These are phyloP conservation scores for Carassius carassius DNA, from an alignment of 2,113 vertebrate genomes.

Conservation along the genomic window DNA sequence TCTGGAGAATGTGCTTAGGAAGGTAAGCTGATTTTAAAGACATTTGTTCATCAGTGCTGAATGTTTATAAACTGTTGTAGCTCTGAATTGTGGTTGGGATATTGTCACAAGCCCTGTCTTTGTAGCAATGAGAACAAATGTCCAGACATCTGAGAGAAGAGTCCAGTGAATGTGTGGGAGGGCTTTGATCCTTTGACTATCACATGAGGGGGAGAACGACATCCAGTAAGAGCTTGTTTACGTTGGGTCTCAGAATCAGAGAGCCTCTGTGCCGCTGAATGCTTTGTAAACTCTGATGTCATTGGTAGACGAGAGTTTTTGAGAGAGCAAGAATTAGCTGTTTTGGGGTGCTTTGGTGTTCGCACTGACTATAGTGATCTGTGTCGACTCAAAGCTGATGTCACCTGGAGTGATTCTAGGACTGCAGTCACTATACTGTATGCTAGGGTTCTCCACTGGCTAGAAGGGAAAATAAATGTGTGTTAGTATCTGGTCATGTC, in stretches of 20 bases:
- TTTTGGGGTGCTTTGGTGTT: not conserved
- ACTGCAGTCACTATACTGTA: not conserved
- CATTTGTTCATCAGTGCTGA: not conserved
- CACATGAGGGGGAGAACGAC: conserved; percentile 35
- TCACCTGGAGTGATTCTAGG: not conserved
- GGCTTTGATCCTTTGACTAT: conserved; percentile 32
- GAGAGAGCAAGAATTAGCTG: not conserved
- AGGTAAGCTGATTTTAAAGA: conserved; percentile 73
- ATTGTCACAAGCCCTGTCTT: conserved; percentile 38
- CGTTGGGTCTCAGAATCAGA: conserved; percentile 33
- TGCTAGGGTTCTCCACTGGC: not conserved
- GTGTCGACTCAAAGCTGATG: not conserved
- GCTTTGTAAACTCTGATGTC: conserved; percentile 44
- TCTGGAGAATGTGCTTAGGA: conserved; percentile 87
- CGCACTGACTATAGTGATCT: not conserved
- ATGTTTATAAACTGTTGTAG: not conserved
- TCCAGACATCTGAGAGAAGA: conserved; percentile 36
- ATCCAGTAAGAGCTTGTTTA: conserved; percentile 37
- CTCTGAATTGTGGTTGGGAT: conserved; percentile 12
- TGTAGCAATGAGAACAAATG: conserved; percentile 44
- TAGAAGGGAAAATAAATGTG: not conserved
- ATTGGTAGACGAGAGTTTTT: conserved; percentile 15
- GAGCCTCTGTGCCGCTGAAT: conserved; percentile 31
- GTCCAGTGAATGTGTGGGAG: conserved; percentile 30
- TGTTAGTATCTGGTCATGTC: not conserved